phyloP scores from a whole-genome alignment of 2,888 invertebrate species.

The Philonicus albiceps region DNA sequence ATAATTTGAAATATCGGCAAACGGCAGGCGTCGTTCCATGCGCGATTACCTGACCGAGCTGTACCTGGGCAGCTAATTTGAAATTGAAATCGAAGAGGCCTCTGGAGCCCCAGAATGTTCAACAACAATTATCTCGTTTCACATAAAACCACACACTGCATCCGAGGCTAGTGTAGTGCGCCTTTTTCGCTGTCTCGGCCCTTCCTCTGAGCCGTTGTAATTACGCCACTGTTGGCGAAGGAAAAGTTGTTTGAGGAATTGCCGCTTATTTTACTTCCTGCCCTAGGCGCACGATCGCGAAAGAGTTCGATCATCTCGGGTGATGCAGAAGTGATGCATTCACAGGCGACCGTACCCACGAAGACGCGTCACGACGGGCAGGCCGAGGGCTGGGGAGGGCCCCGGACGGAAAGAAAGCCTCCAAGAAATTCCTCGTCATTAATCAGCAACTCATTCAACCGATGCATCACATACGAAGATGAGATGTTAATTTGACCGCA shows the following conservation, averaged over 20 bases:
- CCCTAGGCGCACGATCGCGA: constrained; percentile 27
- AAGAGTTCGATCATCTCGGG: constrained; percentile 32
- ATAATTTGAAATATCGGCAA: background rate
- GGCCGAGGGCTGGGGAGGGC: background rate
- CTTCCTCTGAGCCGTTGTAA: constrained; percentile 2
- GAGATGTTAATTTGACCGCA: constrained; percentile 44
- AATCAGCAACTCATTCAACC: constrained; percentile 43
- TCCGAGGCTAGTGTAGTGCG: background rate
- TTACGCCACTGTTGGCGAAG: constrained; percentile 33
- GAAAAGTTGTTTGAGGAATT: constrained; percentile 40
- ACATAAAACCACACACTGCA: background rate
- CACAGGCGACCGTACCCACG: background rate
- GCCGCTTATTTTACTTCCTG: constrained; percentile 39
- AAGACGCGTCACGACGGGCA: background rate
- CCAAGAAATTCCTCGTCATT: constrained; percentile 41
- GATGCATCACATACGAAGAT: constrained; percentile 42
- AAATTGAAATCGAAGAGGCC: background rate
- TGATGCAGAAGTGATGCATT: background rate
- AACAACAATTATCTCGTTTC: background rate
- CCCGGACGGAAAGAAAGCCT: constrained; percentile 28
- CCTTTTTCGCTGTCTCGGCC: background rate
- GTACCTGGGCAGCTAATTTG: background rate
- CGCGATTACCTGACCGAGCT: background rate
- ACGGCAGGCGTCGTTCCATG: background rate
- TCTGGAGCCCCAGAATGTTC: background rate